Base-by-base conservation (phyloP, 2,888 invertebrate genomes). In the Micoletzkya japonica region DNA sequence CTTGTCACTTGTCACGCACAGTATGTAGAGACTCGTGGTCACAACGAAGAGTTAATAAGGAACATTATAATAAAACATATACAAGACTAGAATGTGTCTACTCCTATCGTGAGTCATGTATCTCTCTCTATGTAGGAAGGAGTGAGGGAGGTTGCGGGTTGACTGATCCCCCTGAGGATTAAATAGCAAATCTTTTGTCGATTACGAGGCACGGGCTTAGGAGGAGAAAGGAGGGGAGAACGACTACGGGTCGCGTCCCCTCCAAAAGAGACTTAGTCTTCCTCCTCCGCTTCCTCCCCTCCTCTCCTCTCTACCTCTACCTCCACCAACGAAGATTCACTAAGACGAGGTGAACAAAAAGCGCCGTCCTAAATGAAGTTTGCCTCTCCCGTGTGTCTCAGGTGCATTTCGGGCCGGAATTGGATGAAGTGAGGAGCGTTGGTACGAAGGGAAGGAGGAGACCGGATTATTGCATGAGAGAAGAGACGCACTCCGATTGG, bases 141-240 rank as follows among this genome's bases (percentile, higher is more conserved):
- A 10, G 20, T 44, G 20, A 20, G 20, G 44, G 20, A 44, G 44
- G 54, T 54, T 24, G 64, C 39, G 64, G 54, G 64, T 66, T 28
- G 64, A 66, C 54, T 66, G 54, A 54, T 66, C 64, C 64, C 68
- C 57, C 28, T 28, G 30, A 26, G 56, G 39, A 49, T n/a, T 57
- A 39, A 58, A 50, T 44, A 26, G 7, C 57, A 57, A 68, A 68
- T 68, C 68, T 68, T 57, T 58, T 44, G 68, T 68, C 68, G 68
- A 68, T 68, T 68, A 68, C 68, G 57, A 68, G 44, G 37, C 10
- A 24, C 34, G 66, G 52, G 56, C 52, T 66, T 56, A 56, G 37
- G 66, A 56, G 24, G n/a, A 34, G 26, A 32, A 34, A 34, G 36
- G 26, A 34, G 32, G 6, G 26, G 6, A 32, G 59, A 59, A 64